Base-by-base conservation (phyloP, 2,797 vertebrate genomes). In the Sciaenops ocellatus region DNA sequence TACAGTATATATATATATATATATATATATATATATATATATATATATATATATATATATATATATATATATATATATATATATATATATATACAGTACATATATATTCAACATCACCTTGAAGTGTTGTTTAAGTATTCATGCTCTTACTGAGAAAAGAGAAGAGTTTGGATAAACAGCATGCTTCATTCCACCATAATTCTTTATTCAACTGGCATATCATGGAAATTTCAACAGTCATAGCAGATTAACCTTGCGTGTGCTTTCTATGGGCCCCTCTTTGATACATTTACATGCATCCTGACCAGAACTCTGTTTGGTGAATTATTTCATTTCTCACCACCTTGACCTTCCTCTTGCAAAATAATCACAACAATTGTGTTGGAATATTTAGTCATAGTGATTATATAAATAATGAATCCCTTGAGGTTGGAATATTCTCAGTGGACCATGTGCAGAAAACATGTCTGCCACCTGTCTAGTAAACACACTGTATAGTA, bases 181-280 rank as follows among this genome's bases (percentile, higher is more conserved):
- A 89, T 7, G 90, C 92, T 95, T 96, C 90, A 85, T 94, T 94
- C 94, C 60, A 50, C 71, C 84, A 85, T 87, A 85, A 95, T 97
- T 97, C 94, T 91, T 94, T 92, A 97, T 97, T 96, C 96, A 92
- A 85, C 87, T 91, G 93, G 95, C 94, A 88, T 95, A 95, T 95
- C 94, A 88, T 82, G 90, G 95, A 96, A 96, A 97, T 98, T 99
- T 98, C 96, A 97, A 97, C 97, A 98, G 97, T 98, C 96, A 95
- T 96, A 96, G 95, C 93, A 96, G 95, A 98, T 98, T 98, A 98
- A 98, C 96, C 97, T 96, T 87, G 95, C 88, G 93, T 95, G 91
- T 91, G 96, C 94, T 91, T 92, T 90, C 85, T 93, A 88, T 95
- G 92, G 85, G 94, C 82, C 90, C 89, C 91, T 93, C 88, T 95